These are phyloP conservation scores for Aleiodes sp. DNA, from an alignment of 1,140 invertebrate species.

Conservation along the genomic window DNA sequence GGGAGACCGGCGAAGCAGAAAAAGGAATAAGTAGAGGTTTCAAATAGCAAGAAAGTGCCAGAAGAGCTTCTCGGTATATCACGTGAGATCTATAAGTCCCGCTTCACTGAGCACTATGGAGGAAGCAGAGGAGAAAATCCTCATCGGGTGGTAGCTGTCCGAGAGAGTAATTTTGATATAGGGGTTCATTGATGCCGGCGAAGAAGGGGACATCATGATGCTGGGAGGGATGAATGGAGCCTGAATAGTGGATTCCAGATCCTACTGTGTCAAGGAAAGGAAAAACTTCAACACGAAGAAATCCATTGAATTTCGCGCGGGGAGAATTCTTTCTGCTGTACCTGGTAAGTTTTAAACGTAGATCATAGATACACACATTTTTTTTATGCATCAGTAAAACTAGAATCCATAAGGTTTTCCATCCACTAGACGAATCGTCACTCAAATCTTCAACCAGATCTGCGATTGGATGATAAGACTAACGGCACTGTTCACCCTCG, in stretches of 20 bases:
- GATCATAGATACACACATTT: too few relatives aligned
- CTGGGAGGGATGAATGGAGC: conserved; percentile 6
- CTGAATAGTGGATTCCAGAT: conserved; percentile 38
- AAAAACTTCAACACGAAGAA: not conserved
- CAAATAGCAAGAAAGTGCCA: not conserved
- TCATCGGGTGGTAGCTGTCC: conserved; percentile 19
- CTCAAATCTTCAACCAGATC: too few relatives aligned
- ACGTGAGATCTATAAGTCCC: conserved; percentile 26
- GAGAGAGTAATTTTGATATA: conserved; percentile 43
- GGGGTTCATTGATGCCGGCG: conserved; percentile 22
- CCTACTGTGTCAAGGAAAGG: conserved; percentile 41
- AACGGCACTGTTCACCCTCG: not conserved
- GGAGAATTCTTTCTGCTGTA: not conserved
- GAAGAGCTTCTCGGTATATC: not conserved
- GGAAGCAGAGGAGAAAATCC: not conserved
- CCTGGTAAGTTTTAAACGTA: too few relatives aligned
- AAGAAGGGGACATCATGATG: not conserved
- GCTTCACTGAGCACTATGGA: not conserved
- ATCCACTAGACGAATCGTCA: too few relatives aligned
- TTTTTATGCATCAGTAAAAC: too few relatives aligned
- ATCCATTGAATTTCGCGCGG: conserved; percentile 18
- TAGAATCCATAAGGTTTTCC: too few relatives aligned
- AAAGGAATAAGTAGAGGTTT: not conserved
- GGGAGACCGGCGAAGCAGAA: too few relatives aligned
- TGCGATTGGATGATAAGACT: too few relatives aligned